phyloP scores from a whole-genome alignment of 2,888 invertebrate species.

The Unio delphinus region DNA sequence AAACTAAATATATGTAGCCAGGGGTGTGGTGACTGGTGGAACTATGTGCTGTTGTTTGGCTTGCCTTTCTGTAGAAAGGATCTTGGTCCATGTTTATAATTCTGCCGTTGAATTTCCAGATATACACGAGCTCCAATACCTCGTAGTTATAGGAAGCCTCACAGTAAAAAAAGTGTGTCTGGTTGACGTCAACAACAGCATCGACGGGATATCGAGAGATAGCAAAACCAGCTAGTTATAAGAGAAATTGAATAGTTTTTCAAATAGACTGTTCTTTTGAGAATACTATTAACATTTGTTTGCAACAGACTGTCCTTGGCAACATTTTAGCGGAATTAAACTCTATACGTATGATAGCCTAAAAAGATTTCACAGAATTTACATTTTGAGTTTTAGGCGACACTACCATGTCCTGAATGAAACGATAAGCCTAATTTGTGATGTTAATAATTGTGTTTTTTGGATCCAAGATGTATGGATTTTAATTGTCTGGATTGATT shows the following conservation, averaged over 20 bases:
- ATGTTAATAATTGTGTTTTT: too few species aligned
- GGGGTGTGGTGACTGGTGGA: too few species aligned
- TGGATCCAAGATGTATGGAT: too few species aligned
- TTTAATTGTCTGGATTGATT: too few species aligned
- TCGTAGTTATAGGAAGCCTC: slow-evolving; percentile 87
- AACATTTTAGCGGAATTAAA: background rate
- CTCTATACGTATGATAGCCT: background rate
- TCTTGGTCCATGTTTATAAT: slow-evolving; percentile 60
- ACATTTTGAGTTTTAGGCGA: too few species aligned
- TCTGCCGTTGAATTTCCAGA: slow-evolving; percentile 87
- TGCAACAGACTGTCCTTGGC: too few species aligned
- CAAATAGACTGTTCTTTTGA: too few species aligned
- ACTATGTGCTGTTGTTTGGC: background rate
- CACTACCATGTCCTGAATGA: too few species aligned
- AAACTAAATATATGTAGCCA: too few species aligned
- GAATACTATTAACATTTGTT: too few species aligned
- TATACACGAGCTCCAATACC: slow-evolving; percentile 88
- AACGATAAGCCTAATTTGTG: too few species aligned
- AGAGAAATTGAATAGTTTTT: background rate
- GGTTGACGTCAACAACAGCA: slow-evolving; percentile 42
- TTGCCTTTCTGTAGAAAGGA: slow-evolving; percentile 49
- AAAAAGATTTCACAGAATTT: too few species aligned
- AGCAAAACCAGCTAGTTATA: slow-evolving; percentile 7
- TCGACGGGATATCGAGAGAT: slow-evolving; percentile 2
- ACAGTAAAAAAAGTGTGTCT: slow-evolving; percentile 79